Base-by-base conservation (phyloP, 2,797 vertebrate species). In the Acipenser transmontanus region DNA sequence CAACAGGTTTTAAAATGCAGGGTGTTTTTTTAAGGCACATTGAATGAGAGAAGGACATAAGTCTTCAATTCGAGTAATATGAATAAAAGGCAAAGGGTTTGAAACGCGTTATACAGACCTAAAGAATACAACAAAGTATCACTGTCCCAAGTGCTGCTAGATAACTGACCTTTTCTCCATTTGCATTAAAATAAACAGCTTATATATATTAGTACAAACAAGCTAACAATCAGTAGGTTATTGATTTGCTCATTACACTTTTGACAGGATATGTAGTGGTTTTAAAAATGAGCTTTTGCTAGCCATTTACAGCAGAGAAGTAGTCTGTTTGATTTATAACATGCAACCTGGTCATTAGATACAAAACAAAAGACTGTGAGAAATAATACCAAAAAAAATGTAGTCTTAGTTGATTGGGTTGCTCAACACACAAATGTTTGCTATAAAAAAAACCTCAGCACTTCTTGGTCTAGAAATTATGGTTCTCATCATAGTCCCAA, bases 241-340 rank as follows among this genome's bases (percentile, higher is more conserved):
- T 98, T 79, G 94, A 97, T 97, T 89, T 82, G 82, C 87, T 91
- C 88, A 91, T 91, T 85, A 92, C 84, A 84, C 86, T 89, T 93
- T 95, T 94, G 92, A 96, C 96, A 98, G 95, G 91, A 93, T 93
- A 93, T 93, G 95, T 92, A 94, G 87, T 75, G 82, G 86, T 83
- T 91, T 96, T 94, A 95, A 93, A 94, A 94, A 96, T 95, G 93
- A 92, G 92, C 88, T 89, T 89, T 91, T 78, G 80, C 88, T 92
- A 90, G 88, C 76, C 84, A 90, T 89, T 93, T 91, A 90, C 80
- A 82, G 87, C 88, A 91, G 89, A 91, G 91, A 88, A 79, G 68
- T 76, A 80, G 78, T 72, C 80, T 85, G 79, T 88, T 90, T 96
- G 93, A 97, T 95, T 96, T 95, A 96, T 94, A 91, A 91, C 88